Evolutionary conservation across 1,140 invertebrate species (phyloP).

Genomic region (Penaeus vannamei): DNA sequence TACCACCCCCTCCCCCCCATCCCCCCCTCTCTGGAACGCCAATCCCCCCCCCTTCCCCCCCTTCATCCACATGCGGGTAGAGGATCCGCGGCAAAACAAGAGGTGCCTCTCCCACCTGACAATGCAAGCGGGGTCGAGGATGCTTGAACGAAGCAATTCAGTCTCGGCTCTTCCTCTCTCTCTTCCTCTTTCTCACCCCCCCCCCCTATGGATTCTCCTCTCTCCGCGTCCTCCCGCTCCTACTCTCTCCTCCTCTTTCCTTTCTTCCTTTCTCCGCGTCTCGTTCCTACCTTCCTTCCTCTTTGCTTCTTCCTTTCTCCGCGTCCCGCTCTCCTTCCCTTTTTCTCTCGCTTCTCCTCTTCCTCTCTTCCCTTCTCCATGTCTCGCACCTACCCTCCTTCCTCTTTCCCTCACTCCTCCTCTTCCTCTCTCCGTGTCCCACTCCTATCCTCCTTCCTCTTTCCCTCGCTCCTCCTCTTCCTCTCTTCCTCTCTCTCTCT

Average conservation of each 20-base stretch:
- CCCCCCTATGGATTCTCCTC: neutral
- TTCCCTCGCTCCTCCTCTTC: neutral
- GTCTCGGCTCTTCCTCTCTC: neutral
- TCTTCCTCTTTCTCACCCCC: neutral
- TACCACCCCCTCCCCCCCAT: too few relatives aligned
- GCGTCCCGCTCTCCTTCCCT: neutral
- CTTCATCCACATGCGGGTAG: too few relatives aligned
- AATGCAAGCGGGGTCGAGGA: too few relatives aligned
- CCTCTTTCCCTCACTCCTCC: neutral
- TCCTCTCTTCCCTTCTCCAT: neutral
- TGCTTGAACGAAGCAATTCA: neutral
- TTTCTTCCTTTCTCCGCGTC: neutral
- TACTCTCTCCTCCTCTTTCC: too few relatives aligned
- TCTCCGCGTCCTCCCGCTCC: neutral
- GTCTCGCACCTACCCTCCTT: neutral
- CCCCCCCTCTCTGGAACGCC: too few relatives aligned
- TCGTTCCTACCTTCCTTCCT: too few relatives aligned
- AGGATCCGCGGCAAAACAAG: too few relatives aligned
- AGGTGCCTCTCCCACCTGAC: too few relatives aligned
- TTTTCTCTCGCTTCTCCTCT: neutral
- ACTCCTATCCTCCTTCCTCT: neutral
- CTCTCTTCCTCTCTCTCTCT: neutral
- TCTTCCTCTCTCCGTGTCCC: neutral
- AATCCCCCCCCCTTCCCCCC: too few relatives aligned
- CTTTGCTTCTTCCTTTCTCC: neutral